Evolutionary conservation across 2,797 vertebrate genomes (phyloP), one percentile per base, ranked within the genome.

Genomic region (Phaenicophaeus curvirostris): DNA sequence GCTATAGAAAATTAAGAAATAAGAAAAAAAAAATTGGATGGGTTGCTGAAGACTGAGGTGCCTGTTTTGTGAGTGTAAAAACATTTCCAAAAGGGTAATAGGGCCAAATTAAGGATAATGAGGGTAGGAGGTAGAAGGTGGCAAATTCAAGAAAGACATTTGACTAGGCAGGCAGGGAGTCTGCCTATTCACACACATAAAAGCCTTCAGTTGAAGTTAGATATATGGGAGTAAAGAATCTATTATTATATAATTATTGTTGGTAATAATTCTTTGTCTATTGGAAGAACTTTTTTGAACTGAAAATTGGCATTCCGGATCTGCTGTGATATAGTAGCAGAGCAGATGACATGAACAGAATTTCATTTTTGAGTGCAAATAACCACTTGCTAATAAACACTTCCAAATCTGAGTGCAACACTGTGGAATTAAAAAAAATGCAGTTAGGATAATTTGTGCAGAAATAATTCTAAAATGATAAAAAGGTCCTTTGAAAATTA

Each of bases 231-330:
- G 74, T 76, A 90, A 89, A 50, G 16, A 35, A 82, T 15, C 2
- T 58, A 57, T 90, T 46, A 35, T 57, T 90, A 87, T 42, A 24
- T 63, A 90, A 25, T 35, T 74, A 11, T 63, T 55, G 30, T 75
- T 84, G 17, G 39, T 82, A 91, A 79, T 55, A 74, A n/a, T 53
- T 87, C 9, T 87, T 78, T 93, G n/a, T 72, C 59, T 75, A 54
- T 93, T 85, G 31, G 33, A 88, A 93, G 51, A 77, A 81, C 39
- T 61, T 91, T 71, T 4, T 73, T 85, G 79, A 94, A 89, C 66
- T 85, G 72, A 89, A 89, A 90, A 85, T 30, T 86, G 31, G 41
- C 25, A 23, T 72, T 92, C 65, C 74, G 51, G 46, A 20, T 83
- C 85, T 20, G 5, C 30, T 83, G 55, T 79, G 58, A 50, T 57